Percentiles rank a stretch among this genome's conserved stretches.
Evolutionary conservation across 2,888 invertebrate species (phyloP).

Genomic region (Dione juno): DNA sequence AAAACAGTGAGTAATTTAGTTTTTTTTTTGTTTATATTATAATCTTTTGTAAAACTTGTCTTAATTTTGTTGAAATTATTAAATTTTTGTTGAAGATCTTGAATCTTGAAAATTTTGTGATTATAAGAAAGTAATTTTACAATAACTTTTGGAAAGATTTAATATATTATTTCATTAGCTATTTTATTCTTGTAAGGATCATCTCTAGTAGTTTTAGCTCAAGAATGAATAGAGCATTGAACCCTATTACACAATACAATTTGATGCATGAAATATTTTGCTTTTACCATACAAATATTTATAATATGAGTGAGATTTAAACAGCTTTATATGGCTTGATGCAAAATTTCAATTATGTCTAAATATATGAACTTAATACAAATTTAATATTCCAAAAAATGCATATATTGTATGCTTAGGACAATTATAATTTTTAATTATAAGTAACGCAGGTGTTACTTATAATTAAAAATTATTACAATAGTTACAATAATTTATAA

Average conservation of each 20-base stretch:
- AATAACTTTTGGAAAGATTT: constrained; percentile 17
- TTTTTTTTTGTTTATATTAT: not conserved
- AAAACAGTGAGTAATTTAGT: constrained; percentile 79
- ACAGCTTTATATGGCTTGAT: constrained; percentile 27
- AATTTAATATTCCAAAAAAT: not conserved
- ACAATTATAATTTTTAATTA: not conserved
- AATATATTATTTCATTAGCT: constrained; percentile 1
- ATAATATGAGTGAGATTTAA: constrained; percentile 33
- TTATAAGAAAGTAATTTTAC: not conserved
- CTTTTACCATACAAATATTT: constrained; percentile 32
- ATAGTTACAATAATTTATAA: not conserved
- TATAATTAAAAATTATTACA: too few species aligned
- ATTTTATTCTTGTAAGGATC: not conserved
- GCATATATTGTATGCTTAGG: not conserved
- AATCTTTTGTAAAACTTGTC: not conserved
- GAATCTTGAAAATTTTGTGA: not conserved
- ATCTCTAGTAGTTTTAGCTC: constrained; percentile 8
- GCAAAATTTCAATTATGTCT: constrained; percentile 29
- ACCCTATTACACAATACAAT: constrained; percentile 20
- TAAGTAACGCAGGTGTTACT: too few species aligned
- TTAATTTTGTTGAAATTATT: too few species aligned
- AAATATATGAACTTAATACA: not conserved
- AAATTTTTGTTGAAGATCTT: not conserved
- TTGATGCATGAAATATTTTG: constrained; percentile 30
- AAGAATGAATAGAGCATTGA: constrained; percentile 21